These are phyloP conservation scores for Spodoptera exigua DNA, from an alignment of 2,888 invertebrate species.

Conservation along the genomic window DNA sequence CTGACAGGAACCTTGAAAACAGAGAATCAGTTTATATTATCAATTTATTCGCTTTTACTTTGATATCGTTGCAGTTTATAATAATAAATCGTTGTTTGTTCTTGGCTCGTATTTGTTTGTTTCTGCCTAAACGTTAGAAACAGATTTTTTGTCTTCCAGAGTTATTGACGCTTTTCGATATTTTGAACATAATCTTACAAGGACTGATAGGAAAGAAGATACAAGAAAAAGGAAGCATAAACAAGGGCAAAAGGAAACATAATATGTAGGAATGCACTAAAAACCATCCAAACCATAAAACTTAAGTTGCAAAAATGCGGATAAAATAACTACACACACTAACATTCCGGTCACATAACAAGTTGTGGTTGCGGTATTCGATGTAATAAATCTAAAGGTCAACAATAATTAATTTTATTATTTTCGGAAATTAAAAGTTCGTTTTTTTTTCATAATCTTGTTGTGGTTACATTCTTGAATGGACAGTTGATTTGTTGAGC, in stretches of 20 bases:
- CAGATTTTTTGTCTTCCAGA: too few relatives aligned
- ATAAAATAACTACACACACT: constrained; percentile 5
- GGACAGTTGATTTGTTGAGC: constrained; percentile 52
- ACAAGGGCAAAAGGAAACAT: constrained; percentile 14
- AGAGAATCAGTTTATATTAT: too few relatives aligned
- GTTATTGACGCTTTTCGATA: too few relatives aligned
- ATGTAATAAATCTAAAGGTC: constrained; percentile 47
- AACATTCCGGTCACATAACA: neutral
- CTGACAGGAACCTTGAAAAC: too few relatives aligned
- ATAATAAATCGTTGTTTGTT: too few relatives aligned
- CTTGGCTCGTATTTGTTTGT: too few relatives aligned
- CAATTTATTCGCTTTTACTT: too few relatives aligned
- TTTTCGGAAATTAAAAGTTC: constrained; percentile 51
- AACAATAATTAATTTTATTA: constrained; percentile 44
- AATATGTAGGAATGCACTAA: neutral
- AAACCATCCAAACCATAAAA: too few relatives aligned
- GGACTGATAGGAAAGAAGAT: too few relatives aligned
- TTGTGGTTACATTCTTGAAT: constrained; percentile 54
- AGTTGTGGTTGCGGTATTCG: constrained; percentile 21
- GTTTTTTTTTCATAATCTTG: constrained; percentile 50
- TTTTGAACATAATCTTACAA: too few relatives aligned
- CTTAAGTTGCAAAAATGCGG: constrained; percentile 26
- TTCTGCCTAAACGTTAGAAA: too few relatives aligned
- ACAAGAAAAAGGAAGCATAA: neutral
- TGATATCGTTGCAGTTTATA: too few relatives aligned